These are phyloP conservation scores for Tetranychus truncatus DNA, from an alignment of 2,888 invertebrate species.

Conservation along the genomic window DNA sequence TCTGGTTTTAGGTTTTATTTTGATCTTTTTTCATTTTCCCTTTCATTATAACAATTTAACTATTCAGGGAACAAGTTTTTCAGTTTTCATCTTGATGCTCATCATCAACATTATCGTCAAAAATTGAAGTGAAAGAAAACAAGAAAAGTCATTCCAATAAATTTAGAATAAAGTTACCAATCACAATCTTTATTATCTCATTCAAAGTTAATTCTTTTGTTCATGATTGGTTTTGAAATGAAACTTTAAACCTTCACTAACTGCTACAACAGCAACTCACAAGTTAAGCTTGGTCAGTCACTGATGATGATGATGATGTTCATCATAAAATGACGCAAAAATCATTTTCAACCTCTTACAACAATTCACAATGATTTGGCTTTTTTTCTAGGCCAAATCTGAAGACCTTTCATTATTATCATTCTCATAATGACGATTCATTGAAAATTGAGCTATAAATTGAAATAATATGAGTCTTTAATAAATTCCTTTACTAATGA, in stretches of 20 bases:
- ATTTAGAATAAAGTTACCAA: background rate
- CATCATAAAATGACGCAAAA: background rate
- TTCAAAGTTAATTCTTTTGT: background rate
- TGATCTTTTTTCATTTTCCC: background rate
- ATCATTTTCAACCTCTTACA: background rate
- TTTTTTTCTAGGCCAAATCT: background rate
- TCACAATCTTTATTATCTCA: background rate
- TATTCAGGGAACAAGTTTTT: background rate
- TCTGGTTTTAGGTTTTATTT: background rate
- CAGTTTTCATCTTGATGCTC: background rate
- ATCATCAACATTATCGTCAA: background rate
- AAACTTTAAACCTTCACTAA: background rate
- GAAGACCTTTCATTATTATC: background rate
- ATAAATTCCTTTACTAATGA: background rate
- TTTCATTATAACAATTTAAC: background rate
- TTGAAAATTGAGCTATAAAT: background rate
- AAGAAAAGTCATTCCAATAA: background rate
- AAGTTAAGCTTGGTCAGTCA: background rate
- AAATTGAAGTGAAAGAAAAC: background rate
- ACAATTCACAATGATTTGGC: background rate
- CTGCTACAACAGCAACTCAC: background rate
- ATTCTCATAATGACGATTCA: background rate
- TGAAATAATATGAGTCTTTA: no score
- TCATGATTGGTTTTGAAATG: background rate
- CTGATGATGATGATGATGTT: background rate